Percentiles rank a stretch among this genome's conserved stretches.
Conservation (phyloP, 2,797 vertebrate species). For the Morelia viridis region DNA sequence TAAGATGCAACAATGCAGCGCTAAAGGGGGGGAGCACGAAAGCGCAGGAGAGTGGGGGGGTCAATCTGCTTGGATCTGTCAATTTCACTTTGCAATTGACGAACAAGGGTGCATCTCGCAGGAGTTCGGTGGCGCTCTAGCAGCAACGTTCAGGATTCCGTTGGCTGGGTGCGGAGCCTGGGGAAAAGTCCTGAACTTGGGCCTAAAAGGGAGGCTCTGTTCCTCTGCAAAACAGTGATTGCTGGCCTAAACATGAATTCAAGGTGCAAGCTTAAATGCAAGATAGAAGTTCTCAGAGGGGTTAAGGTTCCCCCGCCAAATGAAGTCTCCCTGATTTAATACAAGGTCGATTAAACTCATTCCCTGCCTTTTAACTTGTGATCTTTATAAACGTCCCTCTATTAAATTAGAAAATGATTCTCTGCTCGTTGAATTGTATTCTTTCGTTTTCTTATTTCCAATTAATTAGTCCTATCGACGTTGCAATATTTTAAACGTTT, state of each 20-base stretch:
- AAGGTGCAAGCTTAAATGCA: background rate
- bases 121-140: background rate
- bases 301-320: background rate
- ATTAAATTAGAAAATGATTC: slow-evolving; percentile 87
- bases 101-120: background rate
- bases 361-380: slow-evolving; percentile 79
- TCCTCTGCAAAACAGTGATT: background rate
- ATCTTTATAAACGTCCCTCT: slow-evolving; percentile 83
- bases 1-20: slow-evolving; percentile 35
- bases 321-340: slow-evolving; percentile 73
- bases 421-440: slow-evolving; percentile 84
- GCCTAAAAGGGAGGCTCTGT: background rate
- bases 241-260: background rate
- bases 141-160: background rate
- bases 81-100: slow-evolving; percentile 67
- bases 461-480: slow-evolving; percentile 84
- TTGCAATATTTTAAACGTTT: slow-evolving; percentile 83
- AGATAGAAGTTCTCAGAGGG: background rate
- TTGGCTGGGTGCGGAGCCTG: too few species aligned
- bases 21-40: too few species aligned
- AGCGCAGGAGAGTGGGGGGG: background rate
- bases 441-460: slow-evolving; percentile 81
- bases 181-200: too few species aligned
- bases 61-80: slow-evolving; percentile 6
- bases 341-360: slow-evolving; percentile 76